phyloP scores from a whole-genome alignment of 2,113 vertebrate genomes.

The Rattus rattus region DNA sequence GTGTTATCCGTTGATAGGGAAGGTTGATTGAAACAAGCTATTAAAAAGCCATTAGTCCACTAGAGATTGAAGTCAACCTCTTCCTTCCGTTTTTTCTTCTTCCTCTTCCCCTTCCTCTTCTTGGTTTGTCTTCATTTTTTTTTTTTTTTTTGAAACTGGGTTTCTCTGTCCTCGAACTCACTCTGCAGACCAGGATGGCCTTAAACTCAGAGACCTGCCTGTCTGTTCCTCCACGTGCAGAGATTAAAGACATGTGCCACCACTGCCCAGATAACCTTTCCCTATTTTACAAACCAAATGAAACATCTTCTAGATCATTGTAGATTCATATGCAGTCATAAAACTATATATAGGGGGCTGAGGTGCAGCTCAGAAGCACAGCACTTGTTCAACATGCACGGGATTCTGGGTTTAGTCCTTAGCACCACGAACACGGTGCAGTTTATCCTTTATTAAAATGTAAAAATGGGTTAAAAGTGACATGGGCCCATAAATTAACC shows the following conservation, averaged over 20 bases:
- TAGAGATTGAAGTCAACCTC: not conserved
- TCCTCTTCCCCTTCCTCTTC: too few relatives aligned
- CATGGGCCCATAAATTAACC: not conserved
- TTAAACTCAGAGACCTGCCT: not conserved
- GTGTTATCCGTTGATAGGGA: not conserved
- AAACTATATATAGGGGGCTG: not conserved
- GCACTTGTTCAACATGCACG: not conserved
- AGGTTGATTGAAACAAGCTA: not conserved
- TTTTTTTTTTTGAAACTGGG: not conserved
- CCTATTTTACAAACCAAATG: not conserved
- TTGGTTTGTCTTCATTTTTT: not conserved
- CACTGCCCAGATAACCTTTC: not conserved
- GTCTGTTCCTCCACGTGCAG: not conserved
- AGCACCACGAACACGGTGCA: not conserved
- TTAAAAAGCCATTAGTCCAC: not conserved
- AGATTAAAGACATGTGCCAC: not conserved
- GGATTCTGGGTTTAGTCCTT: not conserved
- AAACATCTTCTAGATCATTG: constrained; percentile 31
- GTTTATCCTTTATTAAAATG: not conserved
- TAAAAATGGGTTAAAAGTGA: not conserved
- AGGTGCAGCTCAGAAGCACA: not conserved
- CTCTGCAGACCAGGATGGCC: not conserved
- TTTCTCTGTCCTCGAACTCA: not conserved
- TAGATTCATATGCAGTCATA: not conserved
- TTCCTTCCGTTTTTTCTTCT: not conserved